Base-by-base conservation (phyloP, 2,113 vertebrate species). In the Microtus richardsoni region DNA sequence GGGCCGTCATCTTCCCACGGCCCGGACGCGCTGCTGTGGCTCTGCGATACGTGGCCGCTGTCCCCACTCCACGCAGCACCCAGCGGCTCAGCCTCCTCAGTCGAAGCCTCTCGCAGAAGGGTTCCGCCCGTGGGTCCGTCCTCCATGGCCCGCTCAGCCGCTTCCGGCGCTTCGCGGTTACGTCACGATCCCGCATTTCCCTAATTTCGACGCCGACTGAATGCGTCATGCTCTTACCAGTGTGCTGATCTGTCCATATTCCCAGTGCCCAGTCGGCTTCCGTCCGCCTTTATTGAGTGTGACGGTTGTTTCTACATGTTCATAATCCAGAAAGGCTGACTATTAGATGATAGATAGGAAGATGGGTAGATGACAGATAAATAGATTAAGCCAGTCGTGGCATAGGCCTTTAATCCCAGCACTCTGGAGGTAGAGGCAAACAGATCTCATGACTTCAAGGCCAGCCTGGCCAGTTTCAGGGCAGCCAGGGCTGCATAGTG, bases 41-140 rank as follows among this genome's bases (percentile, higher is more conserved):
- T 99, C 88, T 99, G 99, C 0, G 99, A 99, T 22, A 99, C 99
- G 28, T 99, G 98, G 79, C 99, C 99, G 97, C 99, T 99, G 98
- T 99, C 99, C 6, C 98, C 97, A 92, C 99, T 99, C 33, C 98
- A 98, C n/a, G 98, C 98, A 0, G 98, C 96, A 14, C 97, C 98
- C 88, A 95, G 98, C 92, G 98, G 97, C 96, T 99, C 99, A 47
- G 98, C 95, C 12, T 98, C 97, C 92, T 98, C 91, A 36, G 78
- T 92, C 33, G 75, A 64, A 4, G 24, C 89, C 26, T 78, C 71
- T 11, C n/a, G 77, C 12, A 2, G 26, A 5, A 3, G 26, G 19
- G 2, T 21, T 0, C 12, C 0, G 0, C 12, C 41, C 0, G 1
- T 33, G 0, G 7, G 28, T 1, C 1, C 14, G 0, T 30, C 2